Base-by-base conservation (phyloP, 2,113 vertebrate species). In the Mola mola region DNA sequence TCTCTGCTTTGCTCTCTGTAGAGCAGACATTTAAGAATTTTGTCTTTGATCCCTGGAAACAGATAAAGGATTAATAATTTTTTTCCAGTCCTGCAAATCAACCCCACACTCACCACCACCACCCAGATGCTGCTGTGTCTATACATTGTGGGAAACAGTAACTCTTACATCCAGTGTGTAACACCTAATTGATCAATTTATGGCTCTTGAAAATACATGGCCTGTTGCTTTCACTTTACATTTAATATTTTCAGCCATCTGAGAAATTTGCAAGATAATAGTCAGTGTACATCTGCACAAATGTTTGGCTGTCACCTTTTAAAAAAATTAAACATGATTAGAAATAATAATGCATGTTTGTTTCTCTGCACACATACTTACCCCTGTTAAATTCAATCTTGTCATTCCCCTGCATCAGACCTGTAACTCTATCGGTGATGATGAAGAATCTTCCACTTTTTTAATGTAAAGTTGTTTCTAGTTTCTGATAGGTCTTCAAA, bases 1-100 rank as follows among this genome's bases (percentile, higher is more conserved):
- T 62, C 57, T 38, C 22, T 28, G 28, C 55, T 42, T 9, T 22
- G 28, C 56, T 73, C 66, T 48, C 60, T 19, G 52, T 25, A 42
- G 43, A 58, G 57, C 66, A 21, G 53, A 62, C 51, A 5, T 8
- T 31, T 9, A 42, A 50, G 34, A 22, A 4, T 20, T 62, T 51
- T 33, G 42, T 21, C 46, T 80, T 88, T 71, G 84, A 88, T 83
- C 65, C 26, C 10, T 47, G 56, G 50, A 61, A 85, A 61, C 48
- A 10, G 59, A 83, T 40, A 63, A 46, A 79, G 61, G 64, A 83
- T 81, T 33, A 42, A 75, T 69, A 72, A 70, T 72, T 79, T 74
- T 42, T 46, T 43, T 46, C 19, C 8, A 20, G 6, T 17, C 43
- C 21, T 8, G 12, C 22, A 2, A 15, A 24, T 10, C 43, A 46